A percentile compares a stretch with the other conserved stretches of the same genome.
phyloP scores from a whole-genome alignment of 2,113 vertebrate species.

The Scophthalmus maximus region DNA sequence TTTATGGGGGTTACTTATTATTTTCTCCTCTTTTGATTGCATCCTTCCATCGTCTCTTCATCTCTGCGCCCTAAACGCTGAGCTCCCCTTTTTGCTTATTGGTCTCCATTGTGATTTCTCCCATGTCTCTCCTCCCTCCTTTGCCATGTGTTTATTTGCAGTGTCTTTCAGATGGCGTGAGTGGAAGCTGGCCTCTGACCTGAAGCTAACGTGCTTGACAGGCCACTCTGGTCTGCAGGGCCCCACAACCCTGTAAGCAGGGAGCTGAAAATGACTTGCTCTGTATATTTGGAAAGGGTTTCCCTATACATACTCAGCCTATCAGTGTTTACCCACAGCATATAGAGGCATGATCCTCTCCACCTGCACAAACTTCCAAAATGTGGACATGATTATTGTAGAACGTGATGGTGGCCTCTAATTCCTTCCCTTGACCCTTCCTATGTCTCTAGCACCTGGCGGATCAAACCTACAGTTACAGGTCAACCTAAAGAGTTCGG shows the following conservation, averaged over 20 bases:
- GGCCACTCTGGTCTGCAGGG: constrained; percentile 1
- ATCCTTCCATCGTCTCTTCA: constrained; percentile 29
- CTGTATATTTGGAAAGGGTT: constrained; percentile 61
- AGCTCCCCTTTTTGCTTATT: constrained; percentile 6
- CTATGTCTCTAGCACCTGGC: constrained; percentile 20
- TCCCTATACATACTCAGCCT: constrained; percentile 38
- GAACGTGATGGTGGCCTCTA: constrained; percentile 33
- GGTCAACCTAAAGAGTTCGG: constrained; percentile 19
- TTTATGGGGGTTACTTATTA: constrained; percentile 44
- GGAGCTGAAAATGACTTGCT: constrained; percentile 35
- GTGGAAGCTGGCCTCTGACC: constrained; percentile 37
- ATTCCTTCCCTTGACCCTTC: constrained; percentile 24
- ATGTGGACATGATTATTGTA: constrained; percentile 47
- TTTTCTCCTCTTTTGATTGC: constrained; percentile 27
- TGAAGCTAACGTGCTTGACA: constrained; percentile 17
- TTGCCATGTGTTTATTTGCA: constrained; percentile 53
- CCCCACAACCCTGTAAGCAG: constrained; percentile 16
- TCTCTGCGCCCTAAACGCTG: constrained; percentile 3
- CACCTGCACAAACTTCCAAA: constrained; percentile 62
- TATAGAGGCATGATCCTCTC: constrained; percentile 21
- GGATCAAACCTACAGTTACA: constrained; percentile 18
- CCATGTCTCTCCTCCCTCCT: background rate
- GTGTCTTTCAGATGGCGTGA: constrained; percentile 45
- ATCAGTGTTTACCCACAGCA: constrained; percentile 33
- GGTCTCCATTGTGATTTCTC: constrained; percentile 34